Base-by-base conservation (phyloP, 2,888 invertebrate genomes). In the Koerneria pararmatus region DNA sequence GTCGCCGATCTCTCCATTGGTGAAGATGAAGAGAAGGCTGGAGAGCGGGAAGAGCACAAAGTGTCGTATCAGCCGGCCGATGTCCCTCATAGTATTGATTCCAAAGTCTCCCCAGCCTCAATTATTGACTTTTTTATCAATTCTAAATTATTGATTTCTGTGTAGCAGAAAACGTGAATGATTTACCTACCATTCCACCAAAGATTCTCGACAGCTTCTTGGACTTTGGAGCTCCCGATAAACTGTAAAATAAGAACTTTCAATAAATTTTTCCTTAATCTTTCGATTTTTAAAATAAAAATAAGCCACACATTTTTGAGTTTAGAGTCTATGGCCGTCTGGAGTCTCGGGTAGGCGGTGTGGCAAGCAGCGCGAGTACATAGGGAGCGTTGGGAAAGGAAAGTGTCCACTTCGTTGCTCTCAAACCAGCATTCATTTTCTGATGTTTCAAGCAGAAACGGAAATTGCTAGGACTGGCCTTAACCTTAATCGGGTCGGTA, bases 91-190 rank as follows among this genome's bases (percentile, higher is more conserved):
- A 22, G 51, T 32, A 32, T 70, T 70, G 29, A 54, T 59, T 4
- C 75, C 74, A 37, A 67, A 71, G 46, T 76, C 72, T 59, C 62
- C 65, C 79, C 78, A 78, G 11, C 72, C 71, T 69, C 54, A 2
- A 68, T 56, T 31, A 34, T 46, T 24, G 24, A 24, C 35, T 6
- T n/a, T 51, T 5, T 0, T 19, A 19, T 32, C 22, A 31, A 11
- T 59, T 27, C 6, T 19, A 27, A 15, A 32, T 32, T 35, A 54
- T 41, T 34, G 37, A 19, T 15, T 4, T 24, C 22, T 49, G 61
- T 19, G 29, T 8, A 58, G 8, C 54, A 8, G 41, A 48, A 19
- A 1, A 22, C 31, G 6, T 32, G 29, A 24, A 27, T 22, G 41
- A 19, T 41, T 41, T 11, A 24, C 58, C 32, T 27, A 71, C 74